Evolutionary conservation across 2,113 vertebrate species (phyloP).

Genomic region (Cettia cetti): DNA sequence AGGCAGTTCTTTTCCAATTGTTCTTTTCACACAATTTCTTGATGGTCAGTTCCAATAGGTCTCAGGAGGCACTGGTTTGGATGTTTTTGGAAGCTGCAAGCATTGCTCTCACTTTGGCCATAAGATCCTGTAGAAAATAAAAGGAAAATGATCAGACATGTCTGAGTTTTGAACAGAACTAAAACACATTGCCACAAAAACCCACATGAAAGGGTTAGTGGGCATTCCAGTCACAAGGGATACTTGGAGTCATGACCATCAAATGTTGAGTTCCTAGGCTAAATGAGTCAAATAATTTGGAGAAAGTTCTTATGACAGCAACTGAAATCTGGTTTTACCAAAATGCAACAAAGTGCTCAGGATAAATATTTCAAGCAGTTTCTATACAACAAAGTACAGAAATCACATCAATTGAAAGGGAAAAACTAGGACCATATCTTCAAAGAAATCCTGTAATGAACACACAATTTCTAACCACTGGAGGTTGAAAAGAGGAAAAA

Average conservation of each 20-base stretch:
- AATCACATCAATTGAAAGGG: not conserved
- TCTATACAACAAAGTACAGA: not conserved
- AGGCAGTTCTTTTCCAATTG: constrained; percentile 21
- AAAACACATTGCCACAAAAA: not conserved
- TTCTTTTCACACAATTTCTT: constrained; percentile 1
- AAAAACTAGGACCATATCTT: not conserved
- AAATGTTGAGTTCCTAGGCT: not conserved
- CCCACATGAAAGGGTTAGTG: not conserved
- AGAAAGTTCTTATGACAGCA: not conserved
- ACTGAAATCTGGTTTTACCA: not conserved
- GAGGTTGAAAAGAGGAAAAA: not conserved
- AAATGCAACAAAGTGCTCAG: not conserved
- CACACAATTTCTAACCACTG: not conserved
- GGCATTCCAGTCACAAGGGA: not conserved
- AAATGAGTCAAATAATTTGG: not conserved
- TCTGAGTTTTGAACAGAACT: not conserved
- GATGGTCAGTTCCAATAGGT: not conserved
- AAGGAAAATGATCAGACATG: not conserved
- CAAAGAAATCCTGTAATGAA: not conserved
- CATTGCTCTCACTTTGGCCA: constrained; percentile 99
- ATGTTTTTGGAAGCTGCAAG: constrained; percentile 94
- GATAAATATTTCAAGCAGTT: not conserved
- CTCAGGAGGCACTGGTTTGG: constrained; percentile 87
- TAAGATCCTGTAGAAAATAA: constrained; percentile 83
- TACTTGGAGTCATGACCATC: not conserved